Evolutionary conservation across 2,797 vertebrate genomes (phyloP).

Genomic region (Poecilia wingei): DNA sequence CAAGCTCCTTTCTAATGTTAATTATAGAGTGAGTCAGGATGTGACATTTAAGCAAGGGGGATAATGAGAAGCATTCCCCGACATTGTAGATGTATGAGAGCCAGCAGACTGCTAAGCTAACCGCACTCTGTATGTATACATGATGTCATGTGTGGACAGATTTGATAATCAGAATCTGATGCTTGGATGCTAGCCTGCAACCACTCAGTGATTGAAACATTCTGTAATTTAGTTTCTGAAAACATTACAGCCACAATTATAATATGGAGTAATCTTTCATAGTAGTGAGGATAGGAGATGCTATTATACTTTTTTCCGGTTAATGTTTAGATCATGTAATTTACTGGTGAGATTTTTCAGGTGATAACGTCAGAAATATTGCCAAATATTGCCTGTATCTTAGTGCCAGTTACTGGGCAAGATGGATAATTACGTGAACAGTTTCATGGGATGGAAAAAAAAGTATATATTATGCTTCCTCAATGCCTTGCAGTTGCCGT

Average conservation of each 20-base stretch:
- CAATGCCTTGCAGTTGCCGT: slow-evolving; percentile 20
- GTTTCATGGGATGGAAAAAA: slow-evolving; percentile 25
- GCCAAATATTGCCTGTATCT: slow-evolving; percentile 16
- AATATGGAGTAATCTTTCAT: slow-evolving; percentile 22
- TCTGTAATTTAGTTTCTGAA: slow-evolving; percentile 19
- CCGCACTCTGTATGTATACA: slow-evolving; percentile 48
- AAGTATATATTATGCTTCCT: slow-evolving; percentile 19
- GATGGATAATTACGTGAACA: slow-evolving; percentile 43
- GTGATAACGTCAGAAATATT: neutral
- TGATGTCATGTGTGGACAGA: slow-evolving; percentile 50
- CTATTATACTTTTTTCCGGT: slow-evolving; percentile 34
- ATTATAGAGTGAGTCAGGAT: slow-evolving; percentile 72
- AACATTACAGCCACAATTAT: slow-evolving; percentile 42
- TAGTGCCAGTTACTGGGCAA: slow-evolving; percentile 19
- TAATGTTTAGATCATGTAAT: slow-evolving; percentile 19
- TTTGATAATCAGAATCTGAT: slow-evolving; percentile 30
- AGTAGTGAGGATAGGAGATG: slow-evolving; percentile 43
- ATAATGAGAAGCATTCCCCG: slow-evolving; percentile 68
- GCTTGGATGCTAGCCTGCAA: slow-evolving; percentile 21
- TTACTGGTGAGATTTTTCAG: slow-evolving; percentile 4
- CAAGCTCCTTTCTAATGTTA: slow-evolving; percentile 54
- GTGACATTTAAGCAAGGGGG: slow-evolving; percentile 49
- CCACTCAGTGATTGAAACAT: slow-evolving; percentile 31
- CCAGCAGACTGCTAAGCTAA: slow-evolving; percentile 54
- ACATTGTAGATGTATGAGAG: slow-evolving; percentile 50